A percentile compares a stretch with the other conserved stretches of the same genome.
Conservation (phyloP, 2,797 vertebrate genomes). For the Falco rusticolus region DNA sequence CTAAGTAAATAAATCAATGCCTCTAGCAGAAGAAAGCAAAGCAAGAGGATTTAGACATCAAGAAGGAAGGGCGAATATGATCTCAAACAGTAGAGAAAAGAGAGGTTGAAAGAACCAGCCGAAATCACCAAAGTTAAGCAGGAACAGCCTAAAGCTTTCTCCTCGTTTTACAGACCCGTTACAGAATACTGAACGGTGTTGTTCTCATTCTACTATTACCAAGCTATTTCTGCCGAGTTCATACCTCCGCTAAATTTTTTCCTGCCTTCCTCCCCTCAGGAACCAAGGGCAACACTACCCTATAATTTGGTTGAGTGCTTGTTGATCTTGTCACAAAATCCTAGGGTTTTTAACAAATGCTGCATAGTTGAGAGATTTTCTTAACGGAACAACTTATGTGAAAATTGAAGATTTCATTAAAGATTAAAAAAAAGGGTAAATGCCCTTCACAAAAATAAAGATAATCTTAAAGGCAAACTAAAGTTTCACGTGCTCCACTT, state of each 20-base stretch:
- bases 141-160: neutral
- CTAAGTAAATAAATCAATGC: slow-evolving; percentile 7
- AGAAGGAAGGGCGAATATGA: neutral
- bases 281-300: neutral
- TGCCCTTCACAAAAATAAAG: neutral
- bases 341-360: neutral
- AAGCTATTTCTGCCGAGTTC: neutral
- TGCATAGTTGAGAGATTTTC: neutral
- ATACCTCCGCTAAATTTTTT: neutral
- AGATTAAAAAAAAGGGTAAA: neutral
- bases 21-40: neutral
- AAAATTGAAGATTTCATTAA: neutral
- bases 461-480: neutral
- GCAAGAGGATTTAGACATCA: neutral
- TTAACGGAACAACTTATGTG: neutral
- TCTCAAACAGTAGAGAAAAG: neutral
- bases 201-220: neutral
- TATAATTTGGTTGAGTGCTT: neutral
- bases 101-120: neutral
- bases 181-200: neutral
- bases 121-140: neutral
- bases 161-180: neutral
- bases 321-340: neutral
- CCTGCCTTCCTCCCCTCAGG: neutral
- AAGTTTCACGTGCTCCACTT: neutral